Evolutionary conservation across 2,888 invertebrate genomes (phyloP), one percentile per base, ranked within the genome.

Genomic region (Isotomurus palustris): DNA sequence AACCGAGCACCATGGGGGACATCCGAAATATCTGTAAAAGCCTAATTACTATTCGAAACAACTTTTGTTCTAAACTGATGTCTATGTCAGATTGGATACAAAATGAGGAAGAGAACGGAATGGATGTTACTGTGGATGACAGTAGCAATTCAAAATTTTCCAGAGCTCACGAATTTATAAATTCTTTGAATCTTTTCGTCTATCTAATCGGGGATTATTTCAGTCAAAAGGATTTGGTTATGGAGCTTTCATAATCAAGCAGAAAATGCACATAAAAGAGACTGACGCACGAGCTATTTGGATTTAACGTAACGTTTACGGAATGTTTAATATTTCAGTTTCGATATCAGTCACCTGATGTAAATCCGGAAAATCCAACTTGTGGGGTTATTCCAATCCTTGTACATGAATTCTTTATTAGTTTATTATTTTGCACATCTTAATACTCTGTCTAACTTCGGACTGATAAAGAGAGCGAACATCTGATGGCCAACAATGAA

Each of bases 181-280:
- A 64, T 36, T 57, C 63, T 1, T 50, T 66, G 10, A 67, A 69
- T 43, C 48, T 69, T 8, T 64, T 69, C 43, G 65, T 69, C 47
- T 57, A 59, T 28, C 41, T 66, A n/a, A 62, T 66, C 28, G 64
- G 59, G 2, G 61, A 67, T 51, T 67, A 64, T 32, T 69, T 67
- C 53, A 36, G 51, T 6, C 69, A 69, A 49, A 63, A 63, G 24
- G 69, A 69, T 58, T 57, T 69, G 27, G 53, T 60, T 8, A 43
- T 22, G 22, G 24, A 38, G 19, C n/a, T 38, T 22, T 43, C 3
- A 8, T 43, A 24, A 43, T 22, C 6, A 43, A n/a, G n/a, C n/a
- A n/a, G n/a, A n/a, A n/a, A n/a, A n/a, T n/a, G n/a, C n/a, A n/a
- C n/a, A n/a, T n/a, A n/a, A n/a, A n/a, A n/a, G n/a, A n/a, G n/a